Conservation (phyloP, 2,888 invertebrate genomes). For the Choreutis nemorana region DNA sequence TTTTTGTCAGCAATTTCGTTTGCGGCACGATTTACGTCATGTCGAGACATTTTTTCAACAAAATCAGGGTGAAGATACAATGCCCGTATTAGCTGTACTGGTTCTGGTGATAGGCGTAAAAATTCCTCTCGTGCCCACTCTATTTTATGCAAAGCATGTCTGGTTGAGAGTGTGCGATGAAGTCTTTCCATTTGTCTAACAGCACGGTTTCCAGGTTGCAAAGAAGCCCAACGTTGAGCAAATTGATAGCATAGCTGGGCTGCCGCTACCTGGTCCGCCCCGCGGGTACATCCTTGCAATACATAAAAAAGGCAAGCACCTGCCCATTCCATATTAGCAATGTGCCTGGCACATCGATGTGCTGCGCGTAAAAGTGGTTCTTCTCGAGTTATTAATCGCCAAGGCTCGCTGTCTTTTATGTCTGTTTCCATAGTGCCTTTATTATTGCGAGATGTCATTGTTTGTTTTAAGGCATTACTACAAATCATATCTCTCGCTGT, state of each 20-base stretch:
- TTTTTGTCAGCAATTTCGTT: constrained; percentile 62
- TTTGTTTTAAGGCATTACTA: constrained; percentile 60
- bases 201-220: constrained; percentile 54
- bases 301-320: constrained; percentile 61
- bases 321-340: constrained; percentile 64
- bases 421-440: constrained; percentile 26
- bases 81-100: constrained; percentile 50
- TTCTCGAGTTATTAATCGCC: constrained; percentile 46
- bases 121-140: constrained; percentile 57
- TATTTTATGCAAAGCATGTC: constrained; percentile 53
- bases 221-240: constrained; percentile 54
- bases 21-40: constrained; percentile 51
- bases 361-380: constrained; percentile 53
- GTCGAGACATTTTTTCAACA: constrained; percentile 41
- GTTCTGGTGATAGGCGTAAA: constrained; percentile 46
- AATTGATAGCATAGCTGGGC: constrained; percentile 59
- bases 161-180: constrained; percentile 51
- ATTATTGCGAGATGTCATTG: constrained; percentile 51
- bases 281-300: constrained; percentile 54
- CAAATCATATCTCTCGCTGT: constrained; percentile 61
- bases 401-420: constrained; percentile 38
- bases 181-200: constrained; percentile 57
- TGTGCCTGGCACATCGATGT: constrained; percentile 52
- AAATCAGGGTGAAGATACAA: constrained; percentile 52
- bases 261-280: constrained; percentile 61